Evolutionary conservation across 53 echinoderm and acorn worm genomes (phyloP), one percentile per base, ranked within the genome.

Genomic region (Stichopus horrens): DNA sequence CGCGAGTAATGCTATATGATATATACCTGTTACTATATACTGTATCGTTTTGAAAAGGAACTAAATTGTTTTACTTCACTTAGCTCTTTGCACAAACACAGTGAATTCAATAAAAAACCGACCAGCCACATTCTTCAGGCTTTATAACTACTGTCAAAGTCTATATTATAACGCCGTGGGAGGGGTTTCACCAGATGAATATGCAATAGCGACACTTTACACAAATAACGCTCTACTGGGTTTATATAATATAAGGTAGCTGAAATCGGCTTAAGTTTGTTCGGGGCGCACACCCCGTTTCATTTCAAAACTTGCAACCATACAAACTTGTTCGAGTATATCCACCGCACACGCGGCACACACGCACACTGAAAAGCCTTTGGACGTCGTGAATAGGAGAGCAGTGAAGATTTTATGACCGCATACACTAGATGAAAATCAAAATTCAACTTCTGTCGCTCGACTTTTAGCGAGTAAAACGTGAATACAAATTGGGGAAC

Each of bases 51-150:
- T 85, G 60, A 85, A 85, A 14, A 85, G 66, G n/a, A 67, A 85
- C 37, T 37, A 66, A 85, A 63, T 51, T 66, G 37, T 66, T 63
- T 67, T 85, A 85, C 85, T 68, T 52, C 85, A 65, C n/a, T 85
- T 85, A 9, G 65, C 9, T 85, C 85, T 85, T 63, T 85, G 59
- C 85, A 85, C 85, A 85, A 85, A 85, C 85, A 85, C 85, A 65
- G 23, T 59, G 65, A 21, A 85, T 66, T 85, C 85, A 20, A 85
- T 85, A 66, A 85, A 85, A 66, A 22, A 67, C 23, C n/a, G 21
- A 5, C 68, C 37, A 63, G 81, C 56, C 67, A 63, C 85, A 59
- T 63, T 23, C 85, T 85, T 85, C 85, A 85, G 51, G 52, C 85
- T 85, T 85, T 85, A 65, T 65, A 65, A 85, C 20, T 52, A 85